phyloP scores from a whole-genome alignment of 2,113 vertebrate species.

The Phrynocephalus versicolor region DNA sequence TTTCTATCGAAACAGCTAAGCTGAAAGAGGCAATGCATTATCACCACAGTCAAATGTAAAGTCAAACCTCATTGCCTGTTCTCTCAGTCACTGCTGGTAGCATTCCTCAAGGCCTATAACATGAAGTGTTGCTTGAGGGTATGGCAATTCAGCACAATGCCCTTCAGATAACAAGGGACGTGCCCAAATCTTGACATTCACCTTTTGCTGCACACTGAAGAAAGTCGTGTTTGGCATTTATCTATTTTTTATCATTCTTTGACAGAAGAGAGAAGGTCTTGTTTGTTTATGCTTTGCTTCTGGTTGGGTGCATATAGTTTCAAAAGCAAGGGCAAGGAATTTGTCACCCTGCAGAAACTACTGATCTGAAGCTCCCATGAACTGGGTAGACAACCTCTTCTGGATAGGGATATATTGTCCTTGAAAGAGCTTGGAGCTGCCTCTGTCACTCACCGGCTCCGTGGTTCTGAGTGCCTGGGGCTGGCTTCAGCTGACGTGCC shows the following conservation, averaged over 20 bases:
- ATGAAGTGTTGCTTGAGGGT: not conserved
- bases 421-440: too few relatives aligned
- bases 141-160: not conserved
- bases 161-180: not conserved
- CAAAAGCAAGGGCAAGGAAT: not conserved
- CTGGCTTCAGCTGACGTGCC: too few relatives aligned
- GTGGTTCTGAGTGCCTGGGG: too few relatives aligned
- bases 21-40: not conserved
- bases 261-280: not conserved
- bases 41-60: not conserved
- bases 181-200: not conserved
- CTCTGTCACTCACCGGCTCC: too few relatives aligned
- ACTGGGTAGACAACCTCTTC: too few relatives aligned
- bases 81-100: conserved; percentile 2
- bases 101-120: not conserved
- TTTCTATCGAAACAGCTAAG: not conserved
- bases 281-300: not conserved
- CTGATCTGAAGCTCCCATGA: not conserved
- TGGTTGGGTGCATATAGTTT: not conserved
- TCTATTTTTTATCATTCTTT: not conserved
- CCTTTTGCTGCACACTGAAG: conserved; percentile 13
- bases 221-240: not conserved
- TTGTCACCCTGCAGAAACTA: not conserved
- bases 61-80: conserved; percentile 10
- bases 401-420: too few relatives aligned